Evolutionary conservation across 1,140 invertebrate genomes (phyloP).

Genomic region (Sitobion miscanthi): DNA sequence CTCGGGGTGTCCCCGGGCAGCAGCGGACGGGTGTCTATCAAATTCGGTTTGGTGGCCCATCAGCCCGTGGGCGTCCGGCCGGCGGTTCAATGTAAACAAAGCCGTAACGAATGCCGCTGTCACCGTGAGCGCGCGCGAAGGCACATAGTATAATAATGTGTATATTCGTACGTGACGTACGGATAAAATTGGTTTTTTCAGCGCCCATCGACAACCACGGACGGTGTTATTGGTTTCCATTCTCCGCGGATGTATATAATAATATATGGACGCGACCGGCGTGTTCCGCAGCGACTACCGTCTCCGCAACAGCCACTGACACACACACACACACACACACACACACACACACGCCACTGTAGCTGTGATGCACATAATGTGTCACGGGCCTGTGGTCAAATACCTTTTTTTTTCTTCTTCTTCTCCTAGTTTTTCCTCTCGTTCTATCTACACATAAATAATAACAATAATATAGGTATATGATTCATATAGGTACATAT

Average conservation of each 20-base stretch:
- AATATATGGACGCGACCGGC: neutral
- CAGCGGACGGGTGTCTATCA: conserved; percentile 24
- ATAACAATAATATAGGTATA: neutral
- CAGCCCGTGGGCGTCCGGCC: conserved; percentile 21
- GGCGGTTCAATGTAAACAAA: conserved; percentile 53
- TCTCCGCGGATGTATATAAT: conserved; percentile 1
- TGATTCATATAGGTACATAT: neutral
- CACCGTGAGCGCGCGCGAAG: conserved; percentile 10
- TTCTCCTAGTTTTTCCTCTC: neutral
- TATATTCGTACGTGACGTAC: conserved; percentile 50
- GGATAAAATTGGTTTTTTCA: conserved; percentile 55
- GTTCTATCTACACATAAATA: neutral
- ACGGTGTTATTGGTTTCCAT: conserved; percentile 39
- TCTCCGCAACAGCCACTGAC: neutral
- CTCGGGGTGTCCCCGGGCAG: neutral
- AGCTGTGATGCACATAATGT: neutral
- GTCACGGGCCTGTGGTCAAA: conserved; percentile 43
- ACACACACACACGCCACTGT: neutral
- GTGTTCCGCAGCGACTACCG: neutral
- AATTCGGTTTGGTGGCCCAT: conserved; percentile 45
- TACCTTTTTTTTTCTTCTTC: neutral
- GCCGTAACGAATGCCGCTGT: conserved; percentile 55
- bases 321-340: neutral
- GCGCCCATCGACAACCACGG: neutral
- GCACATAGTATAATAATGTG: conserved; percentile 28